Evolutionary conservation across 2,797 vertebrate species (phyloP).

Genomic region (Pterois miles): DNA sequence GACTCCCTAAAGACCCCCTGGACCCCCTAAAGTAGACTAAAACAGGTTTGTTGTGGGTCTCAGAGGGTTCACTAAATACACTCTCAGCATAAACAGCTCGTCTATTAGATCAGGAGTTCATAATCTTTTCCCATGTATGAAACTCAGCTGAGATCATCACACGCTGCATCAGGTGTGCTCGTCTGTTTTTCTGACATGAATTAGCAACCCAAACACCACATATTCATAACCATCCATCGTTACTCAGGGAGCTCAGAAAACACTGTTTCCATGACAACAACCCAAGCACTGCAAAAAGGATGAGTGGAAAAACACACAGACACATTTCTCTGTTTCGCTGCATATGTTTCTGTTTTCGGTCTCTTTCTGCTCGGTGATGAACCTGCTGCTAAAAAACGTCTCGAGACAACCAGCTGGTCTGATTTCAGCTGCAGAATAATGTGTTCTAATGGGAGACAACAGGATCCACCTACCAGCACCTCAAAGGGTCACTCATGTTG

Average conservation of each 20-base stretch:
- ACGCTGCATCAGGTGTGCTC: not conserved
- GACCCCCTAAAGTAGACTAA: too few relatives aligned
- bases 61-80: too few relatives aligned
- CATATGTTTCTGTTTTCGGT: not conserved
- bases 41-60: too few relatives aligned
- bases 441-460: too few relatives aligned
- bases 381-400: not conserved
- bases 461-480: too few relatives aligned
- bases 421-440: not conserved
- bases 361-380: not conserved
- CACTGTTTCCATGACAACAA: constrained; percentile 40
- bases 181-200: not conserved
- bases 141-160: too few relatives aligned
- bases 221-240: not conserved
- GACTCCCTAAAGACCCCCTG: too few relatives aligned
- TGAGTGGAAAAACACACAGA: not conserved
- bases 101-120: too few relatives aligned
- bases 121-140: too few relatives aligned
- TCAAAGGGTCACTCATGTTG: too few relatives aligned
- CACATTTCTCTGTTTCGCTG: not conserved
- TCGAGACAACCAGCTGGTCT: not conserved
- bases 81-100: too few relatives aligned
- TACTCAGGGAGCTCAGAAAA: not conserved
- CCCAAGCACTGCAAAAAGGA: not conserved
- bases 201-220: not conserved